Percentiles rank a stretch among this genome's conserved stretches.
Evolutionary conservation across 2,888 invertebrate genomes (phyloP).

Genomic region (Ceramica pisi): DNA sequence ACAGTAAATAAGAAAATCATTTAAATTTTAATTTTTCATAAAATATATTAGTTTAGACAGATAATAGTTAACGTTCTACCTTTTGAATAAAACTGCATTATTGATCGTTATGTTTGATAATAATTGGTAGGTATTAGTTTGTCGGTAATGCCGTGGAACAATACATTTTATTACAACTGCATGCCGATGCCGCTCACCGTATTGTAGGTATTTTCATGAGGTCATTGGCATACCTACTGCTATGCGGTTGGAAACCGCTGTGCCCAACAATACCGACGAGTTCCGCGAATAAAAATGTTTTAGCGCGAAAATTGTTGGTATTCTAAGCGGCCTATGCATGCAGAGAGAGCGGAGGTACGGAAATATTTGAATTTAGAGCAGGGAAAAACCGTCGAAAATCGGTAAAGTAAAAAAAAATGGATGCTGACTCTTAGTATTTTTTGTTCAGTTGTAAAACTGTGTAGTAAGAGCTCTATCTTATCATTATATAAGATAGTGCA

Average conservation of each 20-base stretch:
- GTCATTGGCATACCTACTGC: constrained; percentile 66
- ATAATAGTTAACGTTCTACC: no score
- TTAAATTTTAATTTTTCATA: not conserved
- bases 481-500: no score
- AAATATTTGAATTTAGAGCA: constrained; percentile 28
- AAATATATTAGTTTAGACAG: not conserved
- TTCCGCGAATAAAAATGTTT: constrained; percentile 58
- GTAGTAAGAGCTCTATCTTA: not conserved
- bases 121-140: constrained; percentile 45
- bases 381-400: not conserved
- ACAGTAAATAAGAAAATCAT: no score
- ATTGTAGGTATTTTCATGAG: constrained; percentile 63
- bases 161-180: constrained; percentile 59
- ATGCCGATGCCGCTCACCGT: constrained; percentile 40
- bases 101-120: constrained; percentile 34
- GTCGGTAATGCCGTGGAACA: constrained; percentile 44
- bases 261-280: constrained; percentile 40
- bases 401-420: not conserved
- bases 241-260: constrained; percentile 62
- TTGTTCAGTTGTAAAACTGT: not conserved
- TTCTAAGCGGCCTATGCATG: constrained; percentile 12
- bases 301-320: constrained; percentile 43
- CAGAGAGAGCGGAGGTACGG: not conserved
- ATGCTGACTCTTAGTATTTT: not conserved
- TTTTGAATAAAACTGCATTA: constrained; percentile 10